These are phyloP conservation scores for Microtus ochrogaster DNA, from an alignment of 2,113 vertebrate species.

Conservation along the genomic window DNA sequence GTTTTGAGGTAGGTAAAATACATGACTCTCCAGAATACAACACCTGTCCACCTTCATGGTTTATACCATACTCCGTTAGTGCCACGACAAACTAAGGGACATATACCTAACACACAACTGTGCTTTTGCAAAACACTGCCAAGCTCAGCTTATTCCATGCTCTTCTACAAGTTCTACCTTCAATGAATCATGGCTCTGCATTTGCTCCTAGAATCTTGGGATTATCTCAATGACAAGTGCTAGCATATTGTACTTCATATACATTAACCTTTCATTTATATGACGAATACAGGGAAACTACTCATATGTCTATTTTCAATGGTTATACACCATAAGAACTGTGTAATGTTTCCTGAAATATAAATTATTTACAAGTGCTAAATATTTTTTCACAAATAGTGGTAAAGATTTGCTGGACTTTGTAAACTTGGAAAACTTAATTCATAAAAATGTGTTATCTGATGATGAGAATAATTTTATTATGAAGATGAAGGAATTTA, in stretches of 20 bases:
- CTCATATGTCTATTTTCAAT: background rate
- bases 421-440: slow-evolving; percentile 29
- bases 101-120: background rate
- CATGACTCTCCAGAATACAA: background rate
- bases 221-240: background rate
- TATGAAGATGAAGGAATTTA: background rate
- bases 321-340: background rate
- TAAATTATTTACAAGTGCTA: slow-evolving; percentile 17
- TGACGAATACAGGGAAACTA: background rate
- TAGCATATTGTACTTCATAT: background rate
- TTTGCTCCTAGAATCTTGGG: background rate
- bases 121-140: background rate
- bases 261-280: background rate
- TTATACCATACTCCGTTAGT: background rate
- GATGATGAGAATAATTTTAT: background rate
- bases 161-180: background rate
- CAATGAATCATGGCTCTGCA: background rate
- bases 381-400: slow-evolving; percentile 37
- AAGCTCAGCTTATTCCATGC: background rate
- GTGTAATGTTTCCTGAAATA: slow-evolving; percentile 54
- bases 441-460: background rate
- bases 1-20: slow-evolving; percentile 63
- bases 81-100: background rate
- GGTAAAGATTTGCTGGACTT: slow-evolving; percentile 30
- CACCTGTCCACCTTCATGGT: background rate